Evolutionary conservation across 2,888 invertebrate species (phyloP), one percentile per base, ranked within the genome.

Genomic region (Autographa pulchrina): DNA sequence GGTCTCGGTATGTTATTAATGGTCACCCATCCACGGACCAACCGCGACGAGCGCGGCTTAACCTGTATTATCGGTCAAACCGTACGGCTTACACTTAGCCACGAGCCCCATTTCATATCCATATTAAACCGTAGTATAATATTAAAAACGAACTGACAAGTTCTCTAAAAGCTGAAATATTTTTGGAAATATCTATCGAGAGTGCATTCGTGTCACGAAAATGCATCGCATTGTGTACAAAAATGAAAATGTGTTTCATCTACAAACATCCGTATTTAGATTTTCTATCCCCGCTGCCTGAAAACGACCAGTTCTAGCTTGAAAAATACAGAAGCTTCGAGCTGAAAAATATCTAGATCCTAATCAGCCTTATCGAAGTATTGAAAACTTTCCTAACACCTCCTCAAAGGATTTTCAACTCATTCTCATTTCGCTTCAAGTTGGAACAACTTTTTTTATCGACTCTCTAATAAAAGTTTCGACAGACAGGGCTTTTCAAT

Each of bases 361-460:
- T 72, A 78, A 82, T 82, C 83, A 81, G 54, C 41, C 64, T 60
- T 72, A 68, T 66, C 70, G 25, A 67, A 67, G 75, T 68, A 81
- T 78, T 72, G 65, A 67, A 69, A 83, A 78, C 70, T 81, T 83
- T 74, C 14, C 74, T 67, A 70, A 70, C 70, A 74, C 74, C 68
- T 72, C 68, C 72, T 70, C 82, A 83, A 82, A 81, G 82, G 82
- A 81, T 82, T 81, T 78, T 72, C 84, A 78, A 74, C 76, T 81
- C 81, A 82, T 82, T 82, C 75, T 78, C 84, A 74, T 83, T 83
- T 81, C 58, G 60, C 68, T 58, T 64, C n/a, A 59, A 82, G 70
- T 82, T 83, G 70, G 66, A 81, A 78, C 69, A 82, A 73, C 61
- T 80, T 82, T 83, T 83, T 83, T 77, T 78, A 80, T 84, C 74